Percentiles rank a stretch among this genome's conserved stretches.
These are phyloP conservation scores for Aurelia sp. DNA, from an alignment of 30 jellyfish, hydroid and myxozoan species.

Conservation along the genomic window DNA sequence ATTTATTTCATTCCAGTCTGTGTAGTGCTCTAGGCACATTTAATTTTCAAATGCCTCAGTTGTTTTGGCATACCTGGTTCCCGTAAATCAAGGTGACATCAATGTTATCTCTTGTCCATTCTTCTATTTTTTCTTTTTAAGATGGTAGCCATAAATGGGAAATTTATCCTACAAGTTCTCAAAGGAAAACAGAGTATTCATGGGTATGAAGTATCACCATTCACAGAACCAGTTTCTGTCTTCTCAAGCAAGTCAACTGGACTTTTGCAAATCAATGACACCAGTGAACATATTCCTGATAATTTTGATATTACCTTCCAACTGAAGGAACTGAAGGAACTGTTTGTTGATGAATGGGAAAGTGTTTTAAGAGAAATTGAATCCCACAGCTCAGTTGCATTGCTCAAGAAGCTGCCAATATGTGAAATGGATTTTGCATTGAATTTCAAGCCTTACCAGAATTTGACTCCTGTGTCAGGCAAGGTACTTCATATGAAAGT, in stretches of 20 bases:
- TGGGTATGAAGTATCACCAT: constrained; percentile 43
- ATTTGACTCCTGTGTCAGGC: not conserved
- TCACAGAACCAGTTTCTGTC: constrained; percentile 1
- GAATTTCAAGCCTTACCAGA: constrained; percentile 2
- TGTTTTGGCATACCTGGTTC: too few relatives aligned
- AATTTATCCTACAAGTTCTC: constrained; percentile 20
- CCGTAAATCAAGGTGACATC: too few relatives aligned
- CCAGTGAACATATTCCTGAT: not conserved
- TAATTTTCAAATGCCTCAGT: too few relatives aligned
- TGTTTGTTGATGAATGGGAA: not conserved
- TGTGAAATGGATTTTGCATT: constrained; percentile 16
- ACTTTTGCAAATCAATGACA: not conserved
- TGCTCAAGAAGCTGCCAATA: not conserved
- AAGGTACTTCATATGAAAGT: not conserved
- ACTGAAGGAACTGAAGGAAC: not conserved
- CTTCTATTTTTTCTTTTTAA: not conserved
- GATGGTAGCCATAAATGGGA: constrained; percentile 34
- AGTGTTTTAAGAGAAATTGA: not conserved
- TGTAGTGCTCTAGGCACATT: too few relatives aligned
- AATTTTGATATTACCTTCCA: not conserved
- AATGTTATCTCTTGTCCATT: too few relatives aligned
- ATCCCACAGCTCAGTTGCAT: constrained; percentile 1
- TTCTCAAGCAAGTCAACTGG: constrained; percentile 38
- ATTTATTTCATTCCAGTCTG: too few relatives aligned
- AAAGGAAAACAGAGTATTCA: constrained; percentile 29